Evolutionary conservation across 2,113 vertebrate genomes (phyloP), one percentile per base, ranked within the genome.

Genomic region (Caracal caracal): DNA sequence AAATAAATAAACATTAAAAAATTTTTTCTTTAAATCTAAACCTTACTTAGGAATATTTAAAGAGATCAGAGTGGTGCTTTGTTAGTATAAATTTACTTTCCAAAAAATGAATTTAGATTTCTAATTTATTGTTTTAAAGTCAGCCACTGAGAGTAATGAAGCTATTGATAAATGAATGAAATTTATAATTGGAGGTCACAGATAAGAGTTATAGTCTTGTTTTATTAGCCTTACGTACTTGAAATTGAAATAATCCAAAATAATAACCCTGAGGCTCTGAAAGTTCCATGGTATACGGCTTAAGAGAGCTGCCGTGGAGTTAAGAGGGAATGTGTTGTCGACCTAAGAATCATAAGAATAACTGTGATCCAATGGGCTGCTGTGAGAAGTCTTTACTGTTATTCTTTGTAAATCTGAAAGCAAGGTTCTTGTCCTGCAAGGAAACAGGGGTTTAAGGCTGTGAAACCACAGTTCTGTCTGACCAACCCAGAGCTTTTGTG

Each of bases 81-180:
- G 35, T 49, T 88, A 65, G 56, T 75, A n/a, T 68, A 88, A 66
- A 49, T 56, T 66, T 47, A 33, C 53, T 66, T 78, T 68, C 59
- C n/a, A 20, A 22, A 59, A 59, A 59, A 10, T 81, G 43, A 68
- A 56, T 68, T 59, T 78, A 43, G 26, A 30, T 76, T 56, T 88
- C 16, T 70, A 59, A 47, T 56, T 70, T 83, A n/a, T n/a, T 85
- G 22, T 78, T 63, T 91, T 84, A 86, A 94, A 95, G 56, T 71
- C 71, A 79, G 4, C 47, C 10, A 20, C 28, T 26, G 47, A 85
- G 59, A 95, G 35, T 5, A 65, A 3, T 63, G 30, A 28, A 88
- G 16, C 10, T 65, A 1, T 83, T 73, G 43, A 22, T 51, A 43
- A 90, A n/a, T 13, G 35, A 35, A 24, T 47, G 51, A 28, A 80